Conservation (phyloP, 1,140 invertebrate species). For the Euschistus heros region DNA sequence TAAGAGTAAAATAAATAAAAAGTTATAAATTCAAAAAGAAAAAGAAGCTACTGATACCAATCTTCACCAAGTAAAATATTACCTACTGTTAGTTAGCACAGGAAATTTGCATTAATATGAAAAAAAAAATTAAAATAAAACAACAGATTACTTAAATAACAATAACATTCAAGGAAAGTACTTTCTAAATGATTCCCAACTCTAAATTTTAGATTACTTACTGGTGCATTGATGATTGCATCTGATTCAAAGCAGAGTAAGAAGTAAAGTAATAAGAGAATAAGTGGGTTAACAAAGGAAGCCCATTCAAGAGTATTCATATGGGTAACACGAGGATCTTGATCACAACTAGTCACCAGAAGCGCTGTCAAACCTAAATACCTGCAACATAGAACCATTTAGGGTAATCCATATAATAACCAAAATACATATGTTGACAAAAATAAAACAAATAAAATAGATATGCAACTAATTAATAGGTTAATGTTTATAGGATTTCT, state of each 20-base stretch:
- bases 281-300: constrained; percentile 59
- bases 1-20: too few species aligned
- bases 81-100: too few species aligned
- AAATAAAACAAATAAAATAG: too few species aligned
- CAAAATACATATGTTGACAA: background rate
- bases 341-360: constrained; percentile 45
- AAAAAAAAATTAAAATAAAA: too few species aligned
- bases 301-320: constrained; percentile 52
- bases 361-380: constrained; percentile 54
- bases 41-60: too few species aligned
- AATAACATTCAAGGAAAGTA: background rate
- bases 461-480: too few species aligned
- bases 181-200: too few species aligned
- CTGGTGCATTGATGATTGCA: constrained; percentile 55
- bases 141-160: background rate
- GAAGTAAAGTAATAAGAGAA: constrained; percentile 63
- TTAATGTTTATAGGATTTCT: background rate
- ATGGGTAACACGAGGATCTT: constrained; percentile 48
- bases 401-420: background rate
- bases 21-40: too few species aligned
- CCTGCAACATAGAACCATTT: constrained; percentile 36
- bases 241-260: constrained; percentile 57
- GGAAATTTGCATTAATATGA: too few species aligned
- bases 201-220: constrained; percentile 36
- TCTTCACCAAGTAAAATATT: too few species aligned